Conservation (phyloP, 2,888 invertebrate species). For the Andrena dorsata region DNA sequence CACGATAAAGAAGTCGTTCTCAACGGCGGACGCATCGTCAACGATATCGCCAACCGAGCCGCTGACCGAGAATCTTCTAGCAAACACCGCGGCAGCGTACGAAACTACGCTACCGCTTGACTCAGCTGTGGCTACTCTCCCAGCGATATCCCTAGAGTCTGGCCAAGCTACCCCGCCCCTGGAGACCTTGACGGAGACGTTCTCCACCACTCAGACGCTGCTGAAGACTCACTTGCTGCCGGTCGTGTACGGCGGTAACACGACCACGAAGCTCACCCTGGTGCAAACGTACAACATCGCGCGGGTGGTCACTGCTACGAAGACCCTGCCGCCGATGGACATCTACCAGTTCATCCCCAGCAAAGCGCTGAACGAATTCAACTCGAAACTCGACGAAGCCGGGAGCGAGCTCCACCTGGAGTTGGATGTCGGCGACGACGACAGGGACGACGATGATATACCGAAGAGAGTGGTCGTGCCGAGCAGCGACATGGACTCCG, state of each 20-base stretch:
- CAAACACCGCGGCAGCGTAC: slow-evolving; percentile 90
- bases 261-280: slow-evolving; percentile 91
- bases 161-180: slow-evolving; percentile 94
- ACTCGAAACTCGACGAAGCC: slow-evolving; percentile 94
- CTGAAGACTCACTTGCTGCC: slow-evolving; percentile 95
- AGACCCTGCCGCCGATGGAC: slow-evolving; percentile 95
- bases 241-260: slow-evolving; percentile 91
- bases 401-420: slow-evolving; percentile 95
- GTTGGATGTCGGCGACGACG: slow-evolving; percentile 93
- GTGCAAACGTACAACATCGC: slow-evolving; percentile 96
- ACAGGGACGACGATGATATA: slow-evolving; percentile 85
- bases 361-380: slow-evolving; percentile 95
- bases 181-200: slow-evolving; percentile 95
- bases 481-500: slow-evolving; percentile 86
- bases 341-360: slow-evolving; percentile 94
- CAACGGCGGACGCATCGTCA: slow-evolving; percentile 87
- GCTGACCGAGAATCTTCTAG: slow-evolving; percentile 94
- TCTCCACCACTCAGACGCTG: slow-evolving; percentile 95
- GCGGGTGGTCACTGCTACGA: slow-evolving; percentile 94
- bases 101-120: slow-evolving; percentile 90
- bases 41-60: slow-evolving; percentile 89
- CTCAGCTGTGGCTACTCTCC: slow-evolving; percentile 93
- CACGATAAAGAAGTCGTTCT: slow-evolving; percentile 92
- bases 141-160: slow-evolving; percentile 91
- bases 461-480: slow-evolving; percentile 87